Conservation (phyloP, 2,797 vertebrate species). For the Nothura maculosa region DNA sequence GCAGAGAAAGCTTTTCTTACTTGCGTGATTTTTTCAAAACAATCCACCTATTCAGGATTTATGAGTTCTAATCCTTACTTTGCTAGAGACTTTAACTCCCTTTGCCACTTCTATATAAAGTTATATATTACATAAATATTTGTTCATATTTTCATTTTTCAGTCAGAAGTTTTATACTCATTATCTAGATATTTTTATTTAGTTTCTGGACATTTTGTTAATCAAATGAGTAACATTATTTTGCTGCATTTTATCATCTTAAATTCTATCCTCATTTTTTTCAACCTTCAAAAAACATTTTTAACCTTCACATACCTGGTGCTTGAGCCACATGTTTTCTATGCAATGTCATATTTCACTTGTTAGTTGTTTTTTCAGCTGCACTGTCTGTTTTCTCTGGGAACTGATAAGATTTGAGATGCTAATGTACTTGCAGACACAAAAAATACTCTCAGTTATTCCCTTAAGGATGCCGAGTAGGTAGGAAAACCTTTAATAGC, state of each 20-base stretch:
- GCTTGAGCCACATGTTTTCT: constrained; percentile 23
- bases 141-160: constrained; percentile 2
- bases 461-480: constrained; percentile 52
- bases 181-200: constrained; percentile 15
- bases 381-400: constrained; percentile 58
- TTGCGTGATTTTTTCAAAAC: not conserved
- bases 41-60: not conserved
- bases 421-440: constrained; percentile 52
- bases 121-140: not conserved
- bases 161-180: not conserved
- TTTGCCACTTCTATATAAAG: not conserved
- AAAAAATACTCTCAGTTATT: constrained; percentile 62
- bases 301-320: constrained; percentile 40
- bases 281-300: not conserved
- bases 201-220: not conserved
- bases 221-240: not conserved
- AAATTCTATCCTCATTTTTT: not conserved
- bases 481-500: constrained; percentile 66
- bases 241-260: constrained; percentile 15
- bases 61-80: not conserved
- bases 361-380: constrained; percentile 50
- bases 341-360: constrained; percentile 36
- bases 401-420: constrained; percentile 69
- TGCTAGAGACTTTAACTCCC: not conserved
- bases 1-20: not conserved